Base-by-base conservation (phyloP, 1,140 invertebrate species). In the Calephelis virginiensis region DNA sequence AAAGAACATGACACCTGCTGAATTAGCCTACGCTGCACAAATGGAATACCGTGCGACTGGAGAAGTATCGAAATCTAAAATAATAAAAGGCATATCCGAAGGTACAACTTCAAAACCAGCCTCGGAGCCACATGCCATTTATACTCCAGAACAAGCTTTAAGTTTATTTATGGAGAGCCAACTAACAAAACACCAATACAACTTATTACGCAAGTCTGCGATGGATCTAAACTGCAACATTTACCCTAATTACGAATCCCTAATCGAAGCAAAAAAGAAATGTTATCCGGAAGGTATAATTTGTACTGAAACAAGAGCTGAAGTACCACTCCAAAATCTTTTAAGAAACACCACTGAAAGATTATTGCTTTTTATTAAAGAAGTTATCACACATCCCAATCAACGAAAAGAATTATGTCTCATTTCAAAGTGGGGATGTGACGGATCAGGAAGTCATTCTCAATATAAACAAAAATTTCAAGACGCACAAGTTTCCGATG, bases 391-490 rank as follows among this genome's bases (percentile, higher is more conserved):
- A 64, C 47, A 64, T 50, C 47, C 63, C 13, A 50, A 38, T 64
- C 17, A 53, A 50, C 12, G 13, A 40, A 64, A 59, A 45, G 38
- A 59, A 45, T 59, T 65, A 13, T 50, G 64, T 50, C 43, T 59
- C n/a, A 65, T 65, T 65, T 59, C 64, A 56, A 65, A 65, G 38
- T 65, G 64, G 64, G 50, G 50, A 11, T 65, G 40, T 59, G 64
- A 65, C 50, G 50, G 50, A 45, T 63, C 61, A 45, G 61, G 61
- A 47, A 28, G 45, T 60, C 50, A 65, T 65, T 59, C 50, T 11
- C 64, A 65, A 59, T 65, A 65, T 40, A 65, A 65, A 65, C 64
- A 65, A 65, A 65, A 65, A 65, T 65, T 65, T 65, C 50, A 65
- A 65, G 64, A 65, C 49, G 11, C 64, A 45, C 13, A 65, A 59